Conservation (phyloP, 2,797 vertebrate species). For the Pterois miles region DNA sequence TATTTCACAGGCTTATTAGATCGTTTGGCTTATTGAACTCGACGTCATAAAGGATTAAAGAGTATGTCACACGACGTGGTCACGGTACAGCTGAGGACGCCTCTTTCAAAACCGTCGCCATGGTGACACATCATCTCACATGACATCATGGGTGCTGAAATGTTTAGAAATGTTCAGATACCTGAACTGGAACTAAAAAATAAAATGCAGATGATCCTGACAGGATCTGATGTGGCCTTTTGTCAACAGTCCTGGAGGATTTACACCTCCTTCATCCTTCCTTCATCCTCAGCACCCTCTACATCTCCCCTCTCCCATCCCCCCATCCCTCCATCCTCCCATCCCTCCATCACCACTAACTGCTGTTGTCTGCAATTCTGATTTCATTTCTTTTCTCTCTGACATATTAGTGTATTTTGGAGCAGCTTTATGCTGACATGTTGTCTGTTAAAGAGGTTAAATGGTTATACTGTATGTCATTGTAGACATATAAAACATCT, state of each 20-base stretch:
- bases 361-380: neutral
- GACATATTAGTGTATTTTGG: too few relatives aligned
- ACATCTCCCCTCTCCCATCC: slow-evolving; percentile 37
- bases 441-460: neutral
- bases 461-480: neutral
- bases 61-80: neutral
- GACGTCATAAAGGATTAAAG: neutral
- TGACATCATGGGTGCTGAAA: neutral
- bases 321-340: slow-evolving; percentile 39
- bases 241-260: slow-evolving; percentile 34
- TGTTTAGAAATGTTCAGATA: neutral
- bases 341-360: slow-evolving; percentile 12
- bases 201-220: neutral
- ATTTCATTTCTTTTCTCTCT: neutral
- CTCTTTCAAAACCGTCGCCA: neutral
- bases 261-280: slow-evolving; percentile 28
- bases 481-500: neutral
- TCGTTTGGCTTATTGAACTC: neutral
- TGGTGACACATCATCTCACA: neutral
- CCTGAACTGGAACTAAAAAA: neutral
- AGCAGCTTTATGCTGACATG: neutral
- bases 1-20: too few relatives aligned
- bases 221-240: slow-evolving; percentile 13
- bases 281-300: slow-evolving; percentile 59
- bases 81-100: neutral